A percentile compares a stretch with the other conserved stretches of the same genome.
Evolutionary conservation across 1,140 invertebrate genomes (phyloP).

Genomic region (Saxidomus purpurata): DNA sequence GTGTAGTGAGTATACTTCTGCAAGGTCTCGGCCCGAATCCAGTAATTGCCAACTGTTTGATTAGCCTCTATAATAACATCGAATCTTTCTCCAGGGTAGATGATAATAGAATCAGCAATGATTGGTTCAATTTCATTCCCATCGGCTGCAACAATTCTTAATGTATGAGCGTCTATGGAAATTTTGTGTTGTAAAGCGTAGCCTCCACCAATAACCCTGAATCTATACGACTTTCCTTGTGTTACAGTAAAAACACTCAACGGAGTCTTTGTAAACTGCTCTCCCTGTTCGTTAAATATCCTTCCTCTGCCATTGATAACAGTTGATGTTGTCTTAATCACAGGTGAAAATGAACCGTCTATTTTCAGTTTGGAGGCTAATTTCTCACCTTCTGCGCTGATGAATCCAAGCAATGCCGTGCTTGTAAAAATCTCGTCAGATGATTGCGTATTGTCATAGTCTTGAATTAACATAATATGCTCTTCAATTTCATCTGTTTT

Average conservation of each 20-base stretch:
- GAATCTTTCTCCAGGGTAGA: slow-evolving; percentile 91
- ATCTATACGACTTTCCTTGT: slow-evolving; percentile 66
- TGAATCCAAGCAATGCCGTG: background rate
- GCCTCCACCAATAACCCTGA: slow-evolving; percentile 71
- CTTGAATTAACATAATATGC: slow-evolving; percentile 73
- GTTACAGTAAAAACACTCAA: slow-evolving; percentile 69
- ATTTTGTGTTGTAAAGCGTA: slow-evolving; percentile 83
- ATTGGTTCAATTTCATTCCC: slow-evolving; percentile 92
- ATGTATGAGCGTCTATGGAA: slow-evolving; percentile 93
- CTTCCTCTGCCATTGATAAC: slow-evolving; percentile 77
- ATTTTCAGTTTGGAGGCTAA: background rate
- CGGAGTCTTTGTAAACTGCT: slow-evolving; percentile 69
- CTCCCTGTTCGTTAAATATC: slow-evolving; percentile 47
- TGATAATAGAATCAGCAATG: slow-evolving; percentile 83
- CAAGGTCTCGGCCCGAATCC: slow-evolving; percentile 90
- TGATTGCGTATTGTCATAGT: slow-evolving; percentile 78
- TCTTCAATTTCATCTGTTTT: slow-evolving; percentile 60
- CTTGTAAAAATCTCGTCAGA: slow-evolving; percentile 1
- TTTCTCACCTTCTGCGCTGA: background rate
- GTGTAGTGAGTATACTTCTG: slow-evolving; percentile 91
- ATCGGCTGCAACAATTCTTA: slow-evolving; percentile 92
- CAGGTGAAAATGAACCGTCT: slow-evolving; percentile 5
- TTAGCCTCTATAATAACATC: slow-evolving; percentile 93
- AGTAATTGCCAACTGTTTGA: slow-evolving; percentile 91
- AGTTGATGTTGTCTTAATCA: slow-evolving; percentile 22